A percentile compares a stretch with the other conserved stretches of the same genome.
Evolutionary conservation across 37 sponge, comb jelly and placozoan species (phyloP).

Genomic region (Crambe crambe): DNA sequence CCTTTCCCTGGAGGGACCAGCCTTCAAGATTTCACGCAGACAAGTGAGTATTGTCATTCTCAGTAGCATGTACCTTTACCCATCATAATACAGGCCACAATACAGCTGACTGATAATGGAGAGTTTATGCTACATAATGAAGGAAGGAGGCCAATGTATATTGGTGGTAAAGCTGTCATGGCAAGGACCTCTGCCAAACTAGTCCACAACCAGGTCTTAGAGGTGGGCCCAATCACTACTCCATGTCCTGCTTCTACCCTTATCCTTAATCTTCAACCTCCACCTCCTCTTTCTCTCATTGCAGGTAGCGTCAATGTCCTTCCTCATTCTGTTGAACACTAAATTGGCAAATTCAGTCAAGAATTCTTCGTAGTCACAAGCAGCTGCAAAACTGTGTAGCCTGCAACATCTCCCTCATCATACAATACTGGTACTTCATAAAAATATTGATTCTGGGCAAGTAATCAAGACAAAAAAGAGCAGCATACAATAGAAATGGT

Average conservation of each 20-base stretch:
- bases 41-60: constrained; percentile 82
- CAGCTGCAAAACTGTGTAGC: background rate
- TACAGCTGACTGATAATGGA: constrained; percentile 60
- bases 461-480: no score
- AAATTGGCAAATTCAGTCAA: constrained; percentile 5
- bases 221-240: constrained; percentile 19
- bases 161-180: constrained; percentile 65
- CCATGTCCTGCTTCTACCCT: background rate
- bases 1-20: constrained; percentile 86
- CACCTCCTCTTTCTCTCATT: background rate
- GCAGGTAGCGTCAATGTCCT: constrained; percentile 49
- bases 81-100: constrained; percentile 44
- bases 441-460: no score
- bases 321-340: constrained; percentile 47
- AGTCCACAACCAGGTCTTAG: constrained; percentile 66
- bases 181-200: constrained; percentile 44
- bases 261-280: background rate
- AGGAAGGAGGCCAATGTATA: constrained; percentile 74
- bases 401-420: background rate
- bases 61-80: no score
- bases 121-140: constrained; percentile 70
- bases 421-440: background rate
- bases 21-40: constrained; percentile 82
- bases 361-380: background rate
- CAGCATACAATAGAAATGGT: no score